Conservation (phyloP, 2,113 vertebrate species). For the Indri indri region DNA sequence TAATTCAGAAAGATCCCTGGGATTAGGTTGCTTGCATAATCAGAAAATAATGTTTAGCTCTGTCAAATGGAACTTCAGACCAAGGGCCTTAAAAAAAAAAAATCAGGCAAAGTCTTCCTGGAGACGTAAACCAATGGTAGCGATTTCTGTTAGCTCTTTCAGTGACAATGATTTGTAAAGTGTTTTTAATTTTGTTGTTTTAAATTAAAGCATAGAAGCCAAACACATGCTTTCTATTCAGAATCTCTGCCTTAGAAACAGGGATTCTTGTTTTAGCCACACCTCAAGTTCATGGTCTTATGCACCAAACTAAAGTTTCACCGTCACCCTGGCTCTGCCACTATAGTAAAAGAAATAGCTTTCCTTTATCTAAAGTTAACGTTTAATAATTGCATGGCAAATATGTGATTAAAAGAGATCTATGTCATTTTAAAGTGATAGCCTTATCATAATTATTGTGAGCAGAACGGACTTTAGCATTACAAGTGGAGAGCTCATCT, state of each 20-base stretch:
- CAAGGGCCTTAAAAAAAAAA: background rate
- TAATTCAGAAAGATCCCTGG: background rate
- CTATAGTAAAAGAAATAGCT: background rate
- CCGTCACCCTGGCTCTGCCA: background rate
- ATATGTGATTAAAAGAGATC: background rate
- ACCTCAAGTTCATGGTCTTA: background rate
- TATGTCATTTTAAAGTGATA: background rate
- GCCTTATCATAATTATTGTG: background rate
- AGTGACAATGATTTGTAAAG: background rate
- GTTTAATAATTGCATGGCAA: background rate
- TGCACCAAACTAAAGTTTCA: background rate
- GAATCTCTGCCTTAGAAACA: background rate
- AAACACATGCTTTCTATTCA: background rate
- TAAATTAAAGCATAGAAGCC: background rate
- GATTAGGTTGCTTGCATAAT: background rate
- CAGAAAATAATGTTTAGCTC: background rate
- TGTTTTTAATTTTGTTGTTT: background rate
- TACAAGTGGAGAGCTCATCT: conserved; percentile 53
- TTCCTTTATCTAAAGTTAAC: background rate
- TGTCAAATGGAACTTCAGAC: background rate
- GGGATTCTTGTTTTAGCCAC: background rate
- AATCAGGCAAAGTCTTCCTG: background rate
- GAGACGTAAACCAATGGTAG: background rate
- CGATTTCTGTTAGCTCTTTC: background rate
- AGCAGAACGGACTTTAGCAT: background rate